phyloP scores from a whole-genome alignment of 2,888 invertebrate genomes.

The Eupithecia subfuscata region DNA sequence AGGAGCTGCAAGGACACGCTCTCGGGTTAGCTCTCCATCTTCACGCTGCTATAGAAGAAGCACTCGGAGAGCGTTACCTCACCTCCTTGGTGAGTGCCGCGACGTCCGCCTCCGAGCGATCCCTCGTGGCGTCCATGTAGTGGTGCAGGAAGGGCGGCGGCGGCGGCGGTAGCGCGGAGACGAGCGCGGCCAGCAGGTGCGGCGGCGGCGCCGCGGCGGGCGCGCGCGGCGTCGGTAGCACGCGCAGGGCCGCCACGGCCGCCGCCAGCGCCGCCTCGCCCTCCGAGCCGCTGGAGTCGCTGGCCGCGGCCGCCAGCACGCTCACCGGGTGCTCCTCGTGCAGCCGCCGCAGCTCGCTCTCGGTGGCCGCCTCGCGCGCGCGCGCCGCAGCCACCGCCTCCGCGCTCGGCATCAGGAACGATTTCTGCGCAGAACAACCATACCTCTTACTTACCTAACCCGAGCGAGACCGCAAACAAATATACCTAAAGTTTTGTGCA shows the following conservation, averaged over 20 bases:
- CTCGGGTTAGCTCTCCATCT: background rate
- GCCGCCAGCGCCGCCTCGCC: conserved; percentile 53
- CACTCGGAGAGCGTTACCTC: background rate
- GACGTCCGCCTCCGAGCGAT: background rate
- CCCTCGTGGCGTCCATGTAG: background rate
- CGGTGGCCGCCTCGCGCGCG: conserved; percentile 51
- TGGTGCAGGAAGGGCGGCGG: background rate
- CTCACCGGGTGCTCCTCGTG: conserved; percentile 35
- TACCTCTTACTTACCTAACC: background rate
- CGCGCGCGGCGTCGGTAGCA: conserved; percentile 19
- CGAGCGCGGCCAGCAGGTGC: background rate
- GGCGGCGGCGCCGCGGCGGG: background rate
- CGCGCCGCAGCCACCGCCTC: conserved; percentile 54
- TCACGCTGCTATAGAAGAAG: background rate
- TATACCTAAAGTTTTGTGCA: too few relatives aligned
- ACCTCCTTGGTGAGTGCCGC: conserved; percentile 1
- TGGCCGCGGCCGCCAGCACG: conserved; percentile 26
- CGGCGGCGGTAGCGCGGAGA: background rate
- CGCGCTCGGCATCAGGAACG: conserved; percentile 57
- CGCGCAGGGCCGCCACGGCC: conserved; percentile 46
- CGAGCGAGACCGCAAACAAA: background rate
- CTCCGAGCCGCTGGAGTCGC: conserved; percentile 58
- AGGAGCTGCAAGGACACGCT: conserved; percentile 9
- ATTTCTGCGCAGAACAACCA: conserved; percentile 40
- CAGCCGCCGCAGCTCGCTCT: conserved; percentile 48